These are phyloP conservation scores for Blomia tropicalis DNA, from an alignment of 2,888 invertebrate species.

Conservation along the genomic window DNA sequence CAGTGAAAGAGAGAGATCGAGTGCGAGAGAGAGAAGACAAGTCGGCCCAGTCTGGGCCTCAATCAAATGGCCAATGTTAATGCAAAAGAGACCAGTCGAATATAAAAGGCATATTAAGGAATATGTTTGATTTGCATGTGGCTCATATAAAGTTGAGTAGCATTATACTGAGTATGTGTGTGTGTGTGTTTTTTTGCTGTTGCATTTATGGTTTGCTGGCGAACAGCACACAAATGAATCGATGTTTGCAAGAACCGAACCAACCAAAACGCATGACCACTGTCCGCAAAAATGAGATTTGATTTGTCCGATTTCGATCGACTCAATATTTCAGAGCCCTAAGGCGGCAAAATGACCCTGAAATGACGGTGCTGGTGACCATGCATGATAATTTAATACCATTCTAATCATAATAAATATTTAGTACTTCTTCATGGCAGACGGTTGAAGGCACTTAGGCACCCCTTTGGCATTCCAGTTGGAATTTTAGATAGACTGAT, in stretches of 20 bases:
- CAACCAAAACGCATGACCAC: too few relatives aligned
- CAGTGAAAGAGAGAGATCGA: too few relatives aligned
- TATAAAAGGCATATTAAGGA: conserved; percentile 7
- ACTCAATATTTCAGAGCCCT: conserved; percentile 5
- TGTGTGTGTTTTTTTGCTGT: too few relatives aligned
- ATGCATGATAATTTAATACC: conserved; percentile 8
- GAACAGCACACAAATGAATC: not conserved
- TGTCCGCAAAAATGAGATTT: not conserved
- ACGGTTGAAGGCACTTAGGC: not conserved
- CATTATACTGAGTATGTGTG: too few relatives aligned
- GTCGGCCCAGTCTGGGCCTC: too few relatives aligned
- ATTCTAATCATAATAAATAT: conserved; percentile 13
- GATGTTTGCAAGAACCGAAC: not conserved
- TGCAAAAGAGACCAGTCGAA: not conserved
- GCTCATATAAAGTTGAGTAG: not conserved
- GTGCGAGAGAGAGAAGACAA: too few relatives aligned
- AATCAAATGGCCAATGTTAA: not conserved
- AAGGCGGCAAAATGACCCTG: not conserved
- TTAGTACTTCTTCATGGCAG: too few relatives aligned
- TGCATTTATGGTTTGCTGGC: not conserved
- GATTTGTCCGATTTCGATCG: not conserved
- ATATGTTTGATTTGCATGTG: conserved; percentile 5
- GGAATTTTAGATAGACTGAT: too few relatives aligned
- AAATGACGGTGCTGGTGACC: not conserved
- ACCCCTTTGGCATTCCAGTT: not conserved